Percentiles rank a stretch among this genome's conserved stretches.
Evolutionary conservation across 2,113 vertebrate species (phyloP).

Genomic region (Mustela lutreola): DNA sequence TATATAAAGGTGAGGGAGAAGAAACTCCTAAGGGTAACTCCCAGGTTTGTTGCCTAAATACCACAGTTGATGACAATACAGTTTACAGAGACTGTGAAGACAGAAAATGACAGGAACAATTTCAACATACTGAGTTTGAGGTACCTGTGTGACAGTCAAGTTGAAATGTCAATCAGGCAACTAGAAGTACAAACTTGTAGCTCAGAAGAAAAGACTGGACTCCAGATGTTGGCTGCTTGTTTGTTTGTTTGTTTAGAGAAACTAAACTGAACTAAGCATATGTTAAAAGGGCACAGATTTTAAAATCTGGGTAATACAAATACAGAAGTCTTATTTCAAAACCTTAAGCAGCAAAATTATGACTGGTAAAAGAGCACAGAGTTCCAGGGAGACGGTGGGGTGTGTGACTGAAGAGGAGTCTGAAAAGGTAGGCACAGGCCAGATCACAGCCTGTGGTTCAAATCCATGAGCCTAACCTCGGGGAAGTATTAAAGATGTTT

Average conservation of each 20-base stretch:
- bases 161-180: not conserved
- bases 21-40: not conserved
- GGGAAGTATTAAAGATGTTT: not conserved
- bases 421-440: not conserved
- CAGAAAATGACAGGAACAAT: conserved; percentile 9
- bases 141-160: not conserved
- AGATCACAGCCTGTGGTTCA: not conserved
- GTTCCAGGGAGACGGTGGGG: not conserved
- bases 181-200: not conserved
- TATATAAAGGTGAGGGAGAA: not conserved
- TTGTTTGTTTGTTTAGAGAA: conserved; percentile 10
- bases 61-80: not conserved
- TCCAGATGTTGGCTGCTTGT: not conserved
- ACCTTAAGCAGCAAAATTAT: conserved; percentile 12
- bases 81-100: conserved; percentile 3
- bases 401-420: not conserved
- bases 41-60: not conserved
- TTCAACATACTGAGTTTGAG: not conserved
- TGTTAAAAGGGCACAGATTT: not conserved
- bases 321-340: conserved; percentile 16
- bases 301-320: conserved; percentile 11
- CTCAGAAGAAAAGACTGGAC: not conserved
- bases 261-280: not conserved
- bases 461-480: not conserved
- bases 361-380: not conserved